Conservation (phyloP, 2,797 vertebrate species). For the Oceanodroma leucorhoa region DNA sequence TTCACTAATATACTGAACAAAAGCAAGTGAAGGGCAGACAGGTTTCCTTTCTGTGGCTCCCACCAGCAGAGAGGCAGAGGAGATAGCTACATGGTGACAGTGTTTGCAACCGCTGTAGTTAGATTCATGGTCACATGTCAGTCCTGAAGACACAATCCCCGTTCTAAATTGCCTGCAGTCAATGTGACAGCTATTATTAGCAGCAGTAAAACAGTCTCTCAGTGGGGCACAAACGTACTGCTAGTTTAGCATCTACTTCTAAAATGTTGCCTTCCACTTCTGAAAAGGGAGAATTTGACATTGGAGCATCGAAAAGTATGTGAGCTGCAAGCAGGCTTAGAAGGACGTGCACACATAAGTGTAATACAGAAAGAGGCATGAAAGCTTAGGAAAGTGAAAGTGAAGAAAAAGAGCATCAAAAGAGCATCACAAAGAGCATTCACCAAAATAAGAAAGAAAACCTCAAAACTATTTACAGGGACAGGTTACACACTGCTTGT, state of each 20-base stretch:
- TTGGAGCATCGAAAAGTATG: accelerated
- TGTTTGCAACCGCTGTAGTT: neutral
- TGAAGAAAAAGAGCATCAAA: neutral
- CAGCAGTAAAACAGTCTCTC: neutral
- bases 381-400: neutral
- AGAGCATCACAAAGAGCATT: neutral
- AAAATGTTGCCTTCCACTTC: neutral
- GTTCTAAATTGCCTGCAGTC: neutral
- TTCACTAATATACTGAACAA: neutral
- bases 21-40: neutral
- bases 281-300: neutral
- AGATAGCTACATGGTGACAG: neutral
- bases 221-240: neutral
- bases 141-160: neutral
- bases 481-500: neutral
- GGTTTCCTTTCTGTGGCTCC: neutral
- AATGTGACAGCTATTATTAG: slow-evolving; percentile 49
- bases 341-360: neutral
- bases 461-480: neutral
- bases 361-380: neutral
- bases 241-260: neutral
- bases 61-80: neutral
- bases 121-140: neutral
- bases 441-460: neutral
- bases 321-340: neutral